phyloP scores from a whole-genome alignment of 2,888 invertebrate species.

The Nemoura dubitans region DNA sequence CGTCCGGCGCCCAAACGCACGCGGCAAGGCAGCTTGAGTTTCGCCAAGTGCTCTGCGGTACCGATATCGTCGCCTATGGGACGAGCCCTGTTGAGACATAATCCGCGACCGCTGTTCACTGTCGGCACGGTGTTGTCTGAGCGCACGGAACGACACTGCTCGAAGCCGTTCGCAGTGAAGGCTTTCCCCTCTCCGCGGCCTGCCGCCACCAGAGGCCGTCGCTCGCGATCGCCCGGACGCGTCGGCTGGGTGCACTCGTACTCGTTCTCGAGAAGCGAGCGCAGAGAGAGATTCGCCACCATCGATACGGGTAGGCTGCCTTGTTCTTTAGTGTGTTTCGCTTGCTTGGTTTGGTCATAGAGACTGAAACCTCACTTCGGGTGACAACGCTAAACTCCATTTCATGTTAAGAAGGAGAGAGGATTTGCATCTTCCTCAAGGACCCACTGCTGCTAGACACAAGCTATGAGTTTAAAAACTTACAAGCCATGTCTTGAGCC shows the following conservation, averaged over 20 bases:
- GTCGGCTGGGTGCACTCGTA: not conserved
- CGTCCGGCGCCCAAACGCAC: not conserved
- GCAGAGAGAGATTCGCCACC: not conserved
- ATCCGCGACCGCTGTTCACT: constrained; percentile 59
- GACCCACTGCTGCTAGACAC: too few species aligned
- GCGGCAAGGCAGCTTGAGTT: not conserved
- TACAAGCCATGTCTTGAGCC: too few species aligned
- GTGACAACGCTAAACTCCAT: too few species aligned
- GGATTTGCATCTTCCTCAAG: too few species aligned
- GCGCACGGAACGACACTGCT: not conserved
- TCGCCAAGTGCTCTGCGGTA: constrained; percentile 54
- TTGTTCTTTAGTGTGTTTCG: too few species aligned
- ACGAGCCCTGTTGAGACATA: constrained; percentile 60
- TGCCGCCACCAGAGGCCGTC: not conserved
- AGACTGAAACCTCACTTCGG: too few species aligned
- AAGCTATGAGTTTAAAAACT: too few species aligned
- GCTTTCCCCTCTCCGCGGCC: not conserved
- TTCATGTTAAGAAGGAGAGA: too few species aligned
- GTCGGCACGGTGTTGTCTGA: not conserved
- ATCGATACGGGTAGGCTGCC: not conserved
- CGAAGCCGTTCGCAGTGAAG: not conserved
- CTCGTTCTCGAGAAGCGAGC: not conserved
- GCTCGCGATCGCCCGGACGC: not conserved
- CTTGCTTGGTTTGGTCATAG: too few species aligned
- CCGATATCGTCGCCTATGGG: constrained; percentile 67